Conservation (phyloP, 2,797 vertebrate genomes). For the Spheniscus humboldti region DNA sequence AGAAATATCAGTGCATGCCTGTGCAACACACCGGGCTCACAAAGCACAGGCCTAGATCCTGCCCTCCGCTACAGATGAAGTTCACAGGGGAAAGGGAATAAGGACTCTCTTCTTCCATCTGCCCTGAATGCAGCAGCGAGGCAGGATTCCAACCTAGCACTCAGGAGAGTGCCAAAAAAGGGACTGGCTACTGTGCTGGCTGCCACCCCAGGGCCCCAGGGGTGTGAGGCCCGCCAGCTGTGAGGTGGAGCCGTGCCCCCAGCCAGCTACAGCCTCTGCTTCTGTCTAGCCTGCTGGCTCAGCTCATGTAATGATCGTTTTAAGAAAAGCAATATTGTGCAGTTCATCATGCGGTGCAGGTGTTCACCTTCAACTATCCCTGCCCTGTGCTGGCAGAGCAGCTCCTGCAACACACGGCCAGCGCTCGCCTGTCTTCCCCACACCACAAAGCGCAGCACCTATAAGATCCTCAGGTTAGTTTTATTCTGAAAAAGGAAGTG, state of each 20-base stretch:
- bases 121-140: conserved; percentile 40
- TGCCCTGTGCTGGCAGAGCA: not conserved
- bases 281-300: conserved; percentile 39
- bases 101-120: conserved; percentile 61
- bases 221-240: conserved; percentile 60
- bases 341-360: not conserved
- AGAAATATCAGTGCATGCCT: not conserved
- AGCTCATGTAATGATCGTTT: not conserved
- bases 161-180: conserved; percentile 63
- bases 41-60: not conserved
- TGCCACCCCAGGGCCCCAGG: conserved; percentile 58
- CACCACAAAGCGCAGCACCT: fast-evolving
- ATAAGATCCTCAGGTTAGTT: not conserved
- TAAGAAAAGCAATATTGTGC: conserved; percentile 25
- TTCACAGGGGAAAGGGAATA: conserved; percentile 32
- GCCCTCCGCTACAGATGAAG: not conserved
- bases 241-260: conserved; percentile 58
- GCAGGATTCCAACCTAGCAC: conserved; percentile 62
- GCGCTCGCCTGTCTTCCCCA: not conserved
- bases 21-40: not conserved
- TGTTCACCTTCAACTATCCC: conserved; percentile 28
- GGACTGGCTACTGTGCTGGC: conserved; percentile 68
- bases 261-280: conserved; percentile 59
- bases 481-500: not conserved
- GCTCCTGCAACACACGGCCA: not conserved